Evolutionary conservation across 2,113 vertebrate genomes (phyloP), one percentile per base, ranked within the genome.

Genomic region (Megaleporinus macrocephalus): DNA sequence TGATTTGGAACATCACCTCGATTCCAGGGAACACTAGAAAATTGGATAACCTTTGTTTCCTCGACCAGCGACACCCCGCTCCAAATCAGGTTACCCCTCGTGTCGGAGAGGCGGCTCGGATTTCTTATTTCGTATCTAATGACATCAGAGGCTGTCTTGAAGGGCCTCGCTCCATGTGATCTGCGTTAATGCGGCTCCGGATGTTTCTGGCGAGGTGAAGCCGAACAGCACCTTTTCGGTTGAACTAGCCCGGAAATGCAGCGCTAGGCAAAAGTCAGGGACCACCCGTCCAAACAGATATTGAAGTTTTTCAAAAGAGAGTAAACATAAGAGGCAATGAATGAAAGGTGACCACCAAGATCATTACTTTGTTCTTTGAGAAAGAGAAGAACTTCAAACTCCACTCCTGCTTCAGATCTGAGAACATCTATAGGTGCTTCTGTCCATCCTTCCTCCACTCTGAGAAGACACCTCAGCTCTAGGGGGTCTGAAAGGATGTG

Each of bases 1-100:
- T 95, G 94, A 96, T 96, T 96, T 97, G 94, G 94, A 96, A 94
- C 94, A 95, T 96, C 94, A 95, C 94, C 95, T 94, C 80, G 29
- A 89, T 96, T 92, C 93, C 91, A 91, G 92, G 92, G 93, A 92
- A 92, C 94, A 94, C 92, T 92, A 95, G 93, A 94, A 61, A 96
- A 98, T 97, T 95, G 96, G 96, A 96, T 96, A 95, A 95, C 92
- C 90, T 83, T 87, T 90, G 90, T 93, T 92, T 87, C 92, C 92
- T 91, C 90, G 93, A 93, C 91, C 88, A 84, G 89, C 87, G 87
- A 91, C 82, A 81, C 91, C 89, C 91, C 89, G 80, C 89, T n/a
- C 88, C 83, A 95, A 97, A 97, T 97, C 95, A 93, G 94, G 94
- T 98, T 96, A 95, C 77, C 89, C 85, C 94, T 91, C 94, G 89